A percentile compares a stretch with the other conserved stretches of the same genome.
These are phyloP conservation scores for Microplitis demolitor DNA, from an alignment of 1,140 invertebrate species.

Conservation along the genomic window DNA sequence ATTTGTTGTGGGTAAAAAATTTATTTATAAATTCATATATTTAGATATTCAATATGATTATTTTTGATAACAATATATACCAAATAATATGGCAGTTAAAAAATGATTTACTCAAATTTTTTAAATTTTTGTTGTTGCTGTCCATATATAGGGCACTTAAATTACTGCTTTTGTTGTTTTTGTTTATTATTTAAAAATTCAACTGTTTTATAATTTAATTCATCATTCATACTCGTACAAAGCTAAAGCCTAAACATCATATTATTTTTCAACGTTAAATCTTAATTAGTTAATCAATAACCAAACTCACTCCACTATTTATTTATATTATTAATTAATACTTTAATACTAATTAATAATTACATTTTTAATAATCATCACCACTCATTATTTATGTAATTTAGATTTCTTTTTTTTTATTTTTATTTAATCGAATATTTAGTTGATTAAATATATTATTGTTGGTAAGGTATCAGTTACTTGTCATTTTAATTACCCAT, in stretches of 20 bases:
- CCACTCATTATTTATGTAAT: too few relatives aligned
- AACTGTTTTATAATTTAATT: neutral
- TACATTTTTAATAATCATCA: too few relatives aligned
- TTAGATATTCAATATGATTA: neutral
- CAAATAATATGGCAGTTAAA: constrained; percentile 39
- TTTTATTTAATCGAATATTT: too few relatives aligned
- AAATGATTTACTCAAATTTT: constrained; percentile 14
- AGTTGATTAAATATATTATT: too few relatives aligned
- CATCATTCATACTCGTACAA: constrained; percentile 42
- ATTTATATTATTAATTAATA: constrained; percentile 9
- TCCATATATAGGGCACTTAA: neutral
- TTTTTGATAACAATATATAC: constrained; percentile 4
- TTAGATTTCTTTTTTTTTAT: too few relatives aligned
- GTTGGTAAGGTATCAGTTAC: too few relatives aligned
- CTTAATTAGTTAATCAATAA: constrained; percentile 19
- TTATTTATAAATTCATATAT: constrained; percentile 5
- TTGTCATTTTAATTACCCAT: too few relatives aligned
- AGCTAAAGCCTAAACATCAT: constrained; percentile 44
- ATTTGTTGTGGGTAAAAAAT: constrained; percentile 40
- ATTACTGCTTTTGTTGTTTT: neutral
- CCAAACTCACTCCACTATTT: constrained; percentile 6
- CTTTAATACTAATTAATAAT: too few relatives aligned
- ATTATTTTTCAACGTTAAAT: constrained; percentile 19
- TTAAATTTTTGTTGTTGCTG: neutral
- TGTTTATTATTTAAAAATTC: neutral